These are phyloP conservation scores for Cygnus atratus DNA, from an alignment of 2,113 vertebrate genomes.

Conservation along the genomic window DNA sequence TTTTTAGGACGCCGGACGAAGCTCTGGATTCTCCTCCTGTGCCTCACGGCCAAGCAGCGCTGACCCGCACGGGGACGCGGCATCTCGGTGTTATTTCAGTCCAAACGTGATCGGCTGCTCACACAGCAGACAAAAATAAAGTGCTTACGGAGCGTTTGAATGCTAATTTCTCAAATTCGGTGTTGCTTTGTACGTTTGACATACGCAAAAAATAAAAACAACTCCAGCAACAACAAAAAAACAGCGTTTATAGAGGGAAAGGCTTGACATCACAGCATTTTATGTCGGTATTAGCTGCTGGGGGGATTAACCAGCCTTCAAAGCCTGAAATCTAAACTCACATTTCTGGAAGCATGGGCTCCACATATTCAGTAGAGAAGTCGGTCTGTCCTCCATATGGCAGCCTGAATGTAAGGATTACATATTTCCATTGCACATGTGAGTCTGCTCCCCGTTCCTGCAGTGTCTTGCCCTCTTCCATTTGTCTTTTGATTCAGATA, in stretches of 20 bases:
- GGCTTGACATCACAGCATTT: slow-evolving; percentile 31
- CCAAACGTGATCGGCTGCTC: slow-evolving; percentile 38
- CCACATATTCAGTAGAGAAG: not conserved
- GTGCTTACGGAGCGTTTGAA: slow-evolving; percentile 39
- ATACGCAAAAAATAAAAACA: not conserved
- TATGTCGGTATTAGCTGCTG: slow-evolving; percentile 11
- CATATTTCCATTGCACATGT: not conserved
- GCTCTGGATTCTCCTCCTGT: not conserved
- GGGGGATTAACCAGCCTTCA: slow-evolving; percentile 14
- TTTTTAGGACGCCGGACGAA: not conserved
- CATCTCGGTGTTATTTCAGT: not conserved
- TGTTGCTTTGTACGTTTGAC: slow-evolving; percentile 36
- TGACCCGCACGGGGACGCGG: not conserved
- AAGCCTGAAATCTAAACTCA: not conserved
- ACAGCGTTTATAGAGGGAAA: slow-evolving; percentile 33
- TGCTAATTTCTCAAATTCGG: slow-evolving; percentile 43
- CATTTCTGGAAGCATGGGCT: not conserved
- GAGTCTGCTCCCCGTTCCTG: slow-evolving; percentile 44
- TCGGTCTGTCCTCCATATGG: not conserved
- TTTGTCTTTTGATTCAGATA: slow-evolving; percentile 63
- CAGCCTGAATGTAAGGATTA: not conserved
- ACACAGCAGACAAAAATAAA: slow-evolving; percentile 60
- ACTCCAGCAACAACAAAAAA: not conserved
- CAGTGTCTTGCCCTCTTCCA: slow-evolving; percentile 36
- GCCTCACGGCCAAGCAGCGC: not conserved